phyloP scores from a whole-genome alignment of 2,113 vertebrate species.

The Trogon surrucura region DNA sequence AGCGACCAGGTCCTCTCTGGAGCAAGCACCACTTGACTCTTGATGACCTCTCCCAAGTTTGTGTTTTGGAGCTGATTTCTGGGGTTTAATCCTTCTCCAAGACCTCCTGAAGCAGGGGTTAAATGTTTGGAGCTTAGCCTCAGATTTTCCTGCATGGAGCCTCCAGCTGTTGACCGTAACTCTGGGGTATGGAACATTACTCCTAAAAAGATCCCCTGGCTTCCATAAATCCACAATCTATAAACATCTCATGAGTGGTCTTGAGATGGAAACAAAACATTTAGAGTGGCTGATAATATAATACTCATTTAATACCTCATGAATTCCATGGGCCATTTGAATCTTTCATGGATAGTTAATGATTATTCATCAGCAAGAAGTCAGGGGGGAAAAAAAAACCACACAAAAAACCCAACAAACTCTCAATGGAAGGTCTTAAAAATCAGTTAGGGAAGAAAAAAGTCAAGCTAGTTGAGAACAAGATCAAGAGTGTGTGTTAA shows the following conservation, averaged over 20 bases:
- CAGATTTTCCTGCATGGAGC: background rate
- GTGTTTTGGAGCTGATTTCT: background rate
- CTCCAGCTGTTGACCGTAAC: constrained; percentile 51
- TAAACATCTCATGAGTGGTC: constrained; percentile 42
- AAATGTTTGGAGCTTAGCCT: background rate
- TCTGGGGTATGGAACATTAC: constrained; percentile 50
- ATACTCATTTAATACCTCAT: constrained; percentile 36
- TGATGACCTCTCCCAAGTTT: background rate
- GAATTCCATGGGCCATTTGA: constrained; percentile 42
- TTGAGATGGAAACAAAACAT: constrained; percentile 28
- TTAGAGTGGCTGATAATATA: constrained; percentile 19
- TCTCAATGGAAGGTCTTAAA: background rate
- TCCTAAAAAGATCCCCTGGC: constrained; percentile 46
- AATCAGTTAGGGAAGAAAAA: background rate
- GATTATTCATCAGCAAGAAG: constrained; percentile 41
- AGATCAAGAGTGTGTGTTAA: background rate
- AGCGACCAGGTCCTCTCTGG: background rate
- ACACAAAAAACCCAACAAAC: background rate
- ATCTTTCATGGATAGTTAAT: constrained; percentile 39
- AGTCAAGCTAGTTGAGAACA: background rate
- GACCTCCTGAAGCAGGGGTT: background rate
- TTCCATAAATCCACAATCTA: constrained; percentile 52
- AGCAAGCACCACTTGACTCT: background rate
- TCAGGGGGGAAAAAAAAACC: background rate
- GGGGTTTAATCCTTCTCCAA: background rate